A percentile compares a stretch with the other conserved stretches of the same genome.
Evolutionary conservation across 2,797 vertebrate species (phyloP).

Genomic region (Glossophaga mutica): DNA sequence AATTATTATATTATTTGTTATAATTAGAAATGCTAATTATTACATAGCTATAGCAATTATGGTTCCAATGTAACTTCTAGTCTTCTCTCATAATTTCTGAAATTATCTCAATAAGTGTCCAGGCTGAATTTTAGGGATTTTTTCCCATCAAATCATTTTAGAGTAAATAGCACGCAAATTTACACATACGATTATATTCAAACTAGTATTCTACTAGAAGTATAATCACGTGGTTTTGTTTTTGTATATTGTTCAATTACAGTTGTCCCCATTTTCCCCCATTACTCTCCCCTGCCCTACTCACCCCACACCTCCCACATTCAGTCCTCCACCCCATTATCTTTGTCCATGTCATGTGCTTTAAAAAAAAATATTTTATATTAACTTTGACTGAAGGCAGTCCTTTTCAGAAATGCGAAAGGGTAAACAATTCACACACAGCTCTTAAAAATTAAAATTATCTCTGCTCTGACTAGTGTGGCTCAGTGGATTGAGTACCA

Average conservation of each 20-base stretch:
- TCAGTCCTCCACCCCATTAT: no score
- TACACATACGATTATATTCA: neutral
- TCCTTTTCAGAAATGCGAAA: conserved; percentile 7
- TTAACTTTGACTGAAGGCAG: neutral
- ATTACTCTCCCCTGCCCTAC: no score
- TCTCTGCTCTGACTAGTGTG: no score
- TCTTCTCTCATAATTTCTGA: conserved; percentile 41
- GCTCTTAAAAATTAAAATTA: neutral
- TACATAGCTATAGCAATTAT: neutral
- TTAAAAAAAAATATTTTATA: neutral
- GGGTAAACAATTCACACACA: neutral
- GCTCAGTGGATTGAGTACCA: no score
- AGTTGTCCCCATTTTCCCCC: no score
- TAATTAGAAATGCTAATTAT: conserved; percentile 21
- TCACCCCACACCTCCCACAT: no score
- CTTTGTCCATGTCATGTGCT: no score
- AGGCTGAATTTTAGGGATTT: neutral
- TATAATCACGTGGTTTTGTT: neutral
- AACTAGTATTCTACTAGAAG: conserved; percentile 1
- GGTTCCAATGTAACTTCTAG: neutral
- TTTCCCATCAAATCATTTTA: conserved; percentile 36
- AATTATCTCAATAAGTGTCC: conserved; percentile 40
- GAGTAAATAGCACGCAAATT: neutral
- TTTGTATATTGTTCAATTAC: no score
- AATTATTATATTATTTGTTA: conserved; percentile 33